Evolutionary conservation across 2,888 invertebrate species (phyloP).

Genomic region (Nomada fucata): DNA sequence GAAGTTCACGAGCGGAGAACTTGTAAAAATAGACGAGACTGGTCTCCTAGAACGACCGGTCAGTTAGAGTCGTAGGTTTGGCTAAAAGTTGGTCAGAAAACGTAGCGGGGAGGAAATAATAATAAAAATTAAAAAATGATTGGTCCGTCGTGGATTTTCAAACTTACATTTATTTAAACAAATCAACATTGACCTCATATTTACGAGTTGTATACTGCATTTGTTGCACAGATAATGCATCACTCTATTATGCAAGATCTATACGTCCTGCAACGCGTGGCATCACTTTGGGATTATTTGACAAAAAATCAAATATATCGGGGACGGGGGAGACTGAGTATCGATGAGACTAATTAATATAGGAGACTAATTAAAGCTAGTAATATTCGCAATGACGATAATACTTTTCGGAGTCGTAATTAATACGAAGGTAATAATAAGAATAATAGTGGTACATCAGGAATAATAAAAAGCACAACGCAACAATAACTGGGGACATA

Average conservation of each 20-base stretch:
- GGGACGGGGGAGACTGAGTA: slow-evolving; percentile 69
- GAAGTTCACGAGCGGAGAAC: no score
- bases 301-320: slow-evolving; percentile 72
- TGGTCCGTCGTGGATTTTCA: slow-evolving; percentile 76
- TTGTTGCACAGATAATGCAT: slow-evolving; percentile 82
- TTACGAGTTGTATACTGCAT: slow-evolving; percentile 83
- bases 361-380: slow-evolving; percentile 40
- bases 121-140: slow-evolving; percentile 6
- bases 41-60: no score
- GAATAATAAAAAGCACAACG: slow-evolving; percentile 64
- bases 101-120: not conserved
- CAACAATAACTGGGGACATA: slow-evolving; percentile 67
- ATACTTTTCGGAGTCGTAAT: slow-evolving; percentile 32
- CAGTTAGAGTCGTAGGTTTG: no score
- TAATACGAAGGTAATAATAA: slow-evolving; percentile 41
- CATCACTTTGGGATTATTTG: slow-evolving; percentile 68
- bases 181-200: slow-evolving; percentile 84
- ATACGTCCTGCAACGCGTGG: slow-evolving; percentile 79
- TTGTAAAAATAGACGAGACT: no score
- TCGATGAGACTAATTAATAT: no score
- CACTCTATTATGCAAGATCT: slow-evolving; percentile 81
- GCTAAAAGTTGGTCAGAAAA: no score
- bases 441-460: slow-evolving; percentile 39
- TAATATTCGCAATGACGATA: slow-evolving; percentile 41
- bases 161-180: slow-evolving; percentile 85